phyloP scores from a whole-genome alignment of 2,888 invertebrate genomes.

The Drosophila diplacantha region DNA sequence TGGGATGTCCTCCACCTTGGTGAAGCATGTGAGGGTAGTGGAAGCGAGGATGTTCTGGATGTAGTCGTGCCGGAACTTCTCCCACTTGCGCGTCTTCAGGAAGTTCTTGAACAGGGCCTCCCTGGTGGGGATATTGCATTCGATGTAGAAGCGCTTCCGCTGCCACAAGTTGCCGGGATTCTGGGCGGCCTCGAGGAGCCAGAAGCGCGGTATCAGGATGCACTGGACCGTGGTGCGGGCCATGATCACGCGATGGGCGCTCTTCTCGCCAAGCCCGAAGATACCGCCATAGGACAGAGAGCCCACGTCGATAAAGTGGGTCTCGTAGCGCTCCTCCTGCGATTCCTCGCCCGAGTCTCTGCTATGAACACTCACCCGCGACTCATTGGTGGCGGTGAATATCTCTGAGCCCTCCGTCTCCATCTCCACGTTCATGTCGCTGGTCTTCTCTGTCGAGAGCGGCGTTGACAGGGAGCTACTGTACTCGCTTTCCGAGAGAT shows the following conservation, averaged over 20 bases:
- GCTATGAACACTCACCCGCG: background rate
- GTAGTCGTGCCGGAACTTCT: constrained; percentile 66
- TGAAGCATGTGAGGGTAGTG: constrained; percentile 44
- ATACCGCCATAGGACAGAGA: constrained; percentile 73
- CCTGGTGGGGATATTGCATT: constrained; percentile 74
- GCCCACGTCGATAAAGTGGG: constrained; percentile 76
- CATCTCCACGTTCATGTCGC: background rate
- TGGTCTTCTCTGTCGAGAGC: background rate
- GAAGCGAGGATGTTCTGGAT: constrained; percentile 58
- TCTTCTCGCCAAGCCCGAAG: constrained; percentile 85
- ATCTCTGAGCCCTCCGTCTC: constrained; percentile 20
- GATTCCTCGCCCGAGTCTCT: background rate
- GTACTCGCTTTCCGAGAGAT: background rate
- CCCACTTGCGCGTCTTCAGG: constrained; percentile 74
- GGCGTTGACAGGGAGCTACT: background rate
- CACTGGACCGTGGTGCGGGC: constrained; percentile 83
- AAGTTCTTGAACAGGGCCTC: constrained; percentile 71
- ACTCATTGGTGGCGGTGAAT: constrained; percentile 16
- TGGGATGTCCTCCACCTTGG: constrained; percentile 72
- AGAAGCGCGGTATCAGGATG: constrained; percentile 84
- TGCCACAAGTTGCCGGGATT: constrained; percentile 77
- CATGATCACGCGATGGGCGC: constrained; percentile 83
- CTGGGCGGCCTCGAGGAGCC: constrained; percentile 81
- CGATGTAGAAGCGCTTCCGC: constrained; percentile 70
- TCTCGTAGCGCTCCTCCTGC: constrained; percentile 42